Base-by-base conservation (phyloP, 37 sponge, comb jelly and placozoan genomes). In the Amphimedon queenslandica region DNA sequence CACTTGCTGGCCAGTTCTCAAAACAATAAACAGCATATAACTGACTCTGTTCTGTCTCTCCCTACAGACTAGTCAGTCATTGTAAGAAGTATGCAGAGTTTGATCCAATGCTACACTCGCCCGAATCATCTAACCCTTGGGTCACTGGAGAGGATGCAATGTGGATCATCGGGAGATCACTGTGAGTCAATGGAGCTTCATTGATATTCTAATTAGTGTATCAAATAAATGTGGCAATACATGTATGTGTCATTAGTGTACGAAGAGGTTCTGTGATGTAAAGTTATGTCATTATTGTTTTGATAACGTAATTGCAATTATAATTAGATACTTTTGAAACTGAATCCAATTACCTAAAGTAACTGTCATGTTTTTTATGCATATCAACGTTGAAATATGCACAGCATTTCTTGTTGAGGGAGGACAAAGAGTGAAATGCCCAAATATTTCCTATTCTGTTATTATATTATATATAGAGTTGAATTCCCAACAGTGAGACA, bases 101-200 rank as follows among this genome's bases (percentile, higher is more conserved):
- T 76, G 90, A 90, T 67, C 85, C 90, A 36, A 66, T 84, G 40
- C 20, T 90, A 43, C 66, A 57, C 8, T 39, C 78, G 4, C 81
- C 81, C 2, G 40, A 39, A 4, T 65, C 66, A 25, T 63, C 75
- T 57, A 90, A 90, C 74, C 90, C 90, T 0, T 90, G 90, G 90
- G 29, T 90, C 25, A 55, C 80, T 8, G 69, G 69, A n/a, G 80
- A 80, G 66, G 34, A 30, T 28, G 40, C 74, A 10, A 53, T 77
- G 29, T 90, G 90, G 90, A 30, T 31, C 21, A 42, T 71, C 25
- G 81, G 77, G 63, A 79, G 55, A 28, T 77, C 82, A 25, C 55
- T 90, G 90, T 90, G 40, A 80, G 90, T 74, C 8, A 0, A 38
- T 35, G 21, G 24, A 60, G 24, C 8, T 25, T 60, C 6, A 20